These are phyloP conservation scores for Oreochromis grahami DNA, from an alignment of 2,797 vertebrate species.

Conservation along the genomic window DNA sequence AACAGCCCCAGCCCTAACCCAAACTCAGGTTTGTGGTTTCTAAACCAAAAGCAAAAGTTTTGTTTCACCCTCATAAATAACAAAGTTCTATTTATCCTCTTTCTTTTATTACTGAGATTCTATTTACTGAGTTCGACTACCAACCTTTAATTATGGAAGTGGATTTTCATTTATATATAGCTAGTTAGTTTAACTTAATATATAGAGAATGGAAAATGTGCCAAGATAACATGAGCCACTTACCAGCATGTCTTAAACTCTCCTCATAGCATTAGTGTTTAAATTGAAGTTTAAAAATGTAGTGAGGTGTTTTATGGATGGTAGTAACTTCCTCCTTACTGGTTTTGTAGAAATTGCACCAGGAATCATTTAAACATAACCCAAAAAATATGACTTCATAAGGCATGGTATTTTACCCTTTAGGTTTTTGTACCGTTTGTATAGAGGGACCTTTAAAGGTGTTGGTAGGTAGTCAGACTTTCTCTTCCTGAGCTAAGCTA, in stretches of 20 bases:
- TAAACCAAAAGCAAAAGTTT: not conserved
- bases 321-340: not conserved
- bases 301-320: not conserved
- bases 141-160: not conserved
- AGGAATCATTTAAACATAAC: not conserved
- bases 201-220: not conserved
- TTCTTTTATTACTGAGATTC: not conserved
- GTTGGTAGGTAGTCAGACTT: not conserved
- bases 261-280: not conserved
- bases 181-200: not conserved
- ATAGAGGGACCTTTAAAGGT: not conserved
- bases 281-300: not conserved
- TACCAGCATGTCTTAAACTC: not conserved
- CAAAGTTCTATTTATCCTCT: not conserved
- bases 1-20: constrained; percentile 76
- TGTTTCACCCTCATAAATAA: not conserved
- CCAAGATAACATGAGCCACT: not conserved
- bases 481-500: not conserved
- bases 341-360: not conserved
- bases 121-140: not conserved
- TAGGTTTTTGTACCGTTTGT: not conserved
- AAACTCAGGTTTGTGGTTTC: constrained; percentile 79
- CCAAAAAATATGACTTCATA: not conserved
- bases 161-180: not conserved
- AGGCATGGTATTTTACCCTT: not conserved